These are phyloP conservation scores for Nixonia krombeini DNA, from an alignment of 1,140 invertebrate genomes.

Conservation along the genomic window DNA sequence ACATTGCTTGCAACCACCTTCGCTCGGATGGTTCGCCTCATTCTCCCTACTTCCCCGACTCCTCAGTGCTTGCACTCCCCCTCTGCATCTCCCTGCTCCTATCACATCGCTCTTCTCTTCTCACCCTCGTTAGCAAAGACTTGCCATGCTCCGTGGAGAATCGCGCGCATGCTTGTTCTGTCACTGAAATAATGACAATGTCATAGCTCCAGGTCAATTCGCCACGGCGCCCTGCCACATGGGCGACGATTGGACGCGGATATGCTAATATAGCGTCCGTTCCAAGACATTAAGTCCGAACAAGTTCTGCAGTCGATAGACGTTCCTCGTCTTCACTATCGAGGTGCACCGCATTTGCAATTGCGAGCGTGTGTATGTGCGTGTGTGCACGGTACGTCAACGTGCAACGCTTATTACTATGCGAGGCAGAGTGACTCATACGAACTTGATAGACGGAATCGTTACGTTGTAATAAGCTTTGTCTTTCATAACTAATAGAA, in stretches of 20 bases:
- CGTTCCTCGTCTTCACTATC: slow-evolving; percentile 33
- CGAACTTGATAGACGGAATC: background rate
- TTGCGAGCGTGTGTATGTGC: slow-evolving; percentile 5
- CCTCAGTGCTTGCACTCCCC: slow-evolving; percentile 31
- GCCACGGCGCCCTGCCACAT: slow-evolving; percentile 65
- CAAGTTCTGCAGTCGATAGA: slow-evolving; percentile 30
- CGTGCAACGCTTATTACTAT: slow-evolving; percentile 14
- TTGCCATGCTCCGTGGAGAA: slow-evolving; percentile 60
- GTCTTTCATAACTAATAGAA: no score
- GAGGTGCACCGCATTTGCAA: slow-evolving; percentile 9
- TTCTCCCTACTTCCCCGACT: slow-evolving; percentile 21
- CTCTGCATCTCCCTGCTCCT: slow-evolving; percentile 17
- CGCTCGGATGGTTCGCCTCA: slow-evolving; percentile 10
- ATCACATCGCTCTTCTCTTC: slow-evolving; percentile 51
- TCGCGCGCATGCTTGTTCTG: slow-evolving; percentile 69
- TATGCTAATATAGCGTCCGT: slow-evolving; percentile 71
- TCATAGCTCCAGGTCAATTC: slow-evolving; percentile 66
- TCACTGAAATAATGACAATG: slow-evolving; percentile 71
- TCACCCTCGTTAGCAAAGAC: slow-evolving; percentile 67
- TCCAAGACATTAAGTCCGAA: slow-evolving; percentile 68
- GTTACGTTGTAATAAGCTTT: background rate
- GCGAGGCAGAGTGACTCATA: slow-evolving; percentile 1
- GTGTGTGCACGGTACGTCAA: background rate
- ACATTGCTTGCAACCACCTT: no score
- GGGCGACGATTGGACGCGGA: slow-evolving; percentile 69